A percentile compares a stretch with the other conserved stretches of the same genome.
These are phyloP conservation scores for Acanthosepion pharaonis DNA, from an alignment of 2,888 invertebrate genomes.

Conservation along the genomic window DNA sequence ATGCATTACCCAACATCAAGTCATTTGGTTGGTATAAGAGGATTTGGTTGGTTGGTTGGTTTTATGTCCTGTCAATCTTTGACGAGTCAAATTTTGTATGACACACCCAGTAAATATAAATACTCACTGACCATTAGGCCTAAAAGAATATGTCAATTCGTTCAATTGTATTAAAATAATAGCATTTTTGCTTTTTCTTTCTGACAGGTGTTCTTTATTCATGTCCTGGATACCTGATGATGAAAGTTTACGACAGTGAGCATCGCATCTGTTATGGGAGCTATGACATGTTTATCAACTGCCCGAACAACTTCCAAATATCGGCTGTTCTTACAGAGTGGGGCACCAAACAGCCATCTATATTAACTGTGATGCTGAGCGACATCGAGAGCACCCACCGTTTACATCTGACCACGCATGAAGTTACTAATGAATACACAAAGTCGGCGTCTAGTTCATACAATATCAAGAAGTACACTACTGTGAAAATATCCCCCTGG, in stretches of 20 bases:
- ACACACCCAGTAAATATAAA: too few relatives aligned
- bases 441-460: conserved; percentile 40
- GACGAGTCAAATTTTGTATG: too few relatives aligned
- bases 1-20: too few relatives aligned
- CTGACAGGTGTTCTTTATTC: conserved; percentile 63
- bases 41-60: too few relatives aligned
- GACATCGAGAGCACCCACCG: conserved; percentile 63
- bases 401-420: conserved; percentile 55
- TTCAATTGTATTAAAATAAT: not conserved
- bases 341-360: conserved; percentile 59
- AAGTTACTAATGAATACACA: conserved; percentile 16
- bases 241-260: conserved; percentile 65
- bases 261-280: conserved; percentile 59
- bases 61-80: too few relatives aligned
- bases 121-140: too few relatives aligned
- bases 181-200: conserved; percentile 36
- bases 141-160: not conserved
- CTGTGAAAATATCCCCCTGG: conserved; percentile 57
- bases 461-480: not conserved
- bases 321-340: conserved; percentile 61
- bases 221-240: conserved; percentile 69
- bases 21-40: too few relatives aligned
- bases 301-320: conserved; percentile 67
- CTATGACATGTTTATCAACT: conserved; percentile 69
- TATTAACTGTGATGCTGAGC: conserved; percentile 63